phyloP scores from a whole-genome alignment of 2,888 invertebrate genomes.

The Trachelus iudaicus region DNA sequence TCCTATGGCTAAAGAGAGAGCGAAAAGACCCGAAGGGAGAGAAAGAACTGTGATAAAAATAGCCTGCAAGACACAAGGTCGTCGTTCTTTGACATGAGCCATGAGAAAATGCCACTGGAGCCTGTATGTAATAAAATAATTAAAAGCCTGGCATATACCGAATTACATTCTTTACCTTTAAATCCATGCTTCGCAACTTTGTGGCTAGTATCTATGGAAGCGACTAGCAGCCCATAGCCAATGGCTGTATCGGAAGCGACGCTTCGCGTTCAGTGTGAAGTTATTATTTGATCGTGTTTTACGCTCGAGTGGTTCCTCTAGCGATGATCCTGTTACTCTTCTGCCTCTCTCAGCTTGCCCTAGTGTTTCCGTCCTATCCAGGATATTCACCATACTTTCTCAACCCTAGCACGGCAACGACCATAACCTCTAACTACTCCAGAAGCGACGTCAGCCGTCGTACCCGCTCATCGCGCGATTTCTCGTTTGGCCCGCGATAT shows the following conservation, averaged over 20 bases:
- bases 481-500: neutral
- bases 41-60: neutral
- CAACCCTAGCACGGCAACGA: neutral
- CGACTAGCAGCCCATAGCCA: neutral
- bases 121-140: neutral
- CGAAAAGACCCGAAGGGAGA: neutral
- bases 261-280: conserved; percentile 18
- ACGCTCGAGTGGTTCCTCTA: conserved; percentile 26
- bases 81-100: neutral
- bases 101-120: neutral
- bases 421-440: neutral
- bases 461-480: neutral
- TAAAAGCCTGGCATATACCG: neutral
- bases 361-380: neutral
- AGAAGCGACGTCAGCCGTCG: neutral
- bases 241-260: neutral
- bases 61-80: neutral
- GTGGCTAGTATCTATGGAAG: neutral
- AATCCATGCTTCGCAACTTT: too few species aligned
- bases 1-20: neutral
- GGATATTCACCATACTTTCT: neutral
- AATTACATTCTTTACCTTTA: neutral
- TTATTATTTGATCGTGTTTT: conserved; percentile 37
- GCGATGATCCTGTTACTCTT: neutral
- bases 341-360: neutral